Conservation (phyloP, 2,797 vertebrate genomes). For the Phylloscopus collybita region DNA sequence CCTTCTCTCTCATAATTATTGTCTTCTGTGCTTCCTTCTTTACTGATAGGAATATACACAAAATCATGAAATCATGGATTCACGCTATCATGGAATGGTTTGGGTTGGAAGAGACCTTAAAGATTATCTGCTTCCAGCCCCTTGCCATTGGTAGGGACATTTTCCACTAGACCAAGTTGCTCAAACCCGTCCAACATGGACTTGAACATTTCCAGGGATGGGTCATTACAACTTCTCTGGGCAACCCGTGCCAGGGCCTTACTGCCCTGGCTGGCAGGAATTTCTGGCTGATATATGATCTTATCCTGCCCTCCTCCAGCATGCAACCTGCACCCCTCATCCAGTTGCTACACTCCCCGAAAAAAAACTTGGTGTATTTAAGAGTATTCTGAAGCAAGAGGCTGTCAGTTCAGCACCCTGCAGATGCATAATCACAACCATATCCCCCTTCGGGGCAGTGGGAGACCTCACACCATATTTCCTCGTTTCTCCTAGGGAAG, state of each 20-base stretch:
- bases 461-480: not conserved
- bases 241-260: not conserved
- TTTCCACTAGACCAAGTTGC: not conserved
- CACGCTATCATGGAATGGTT: fast-evolving
- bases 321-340: not conserved
- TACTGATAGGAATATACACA: not conserved
- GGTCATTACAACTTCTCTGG: not conserved
- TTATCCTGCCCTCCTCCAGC: not conserved
- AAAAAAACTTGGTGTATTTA: not conserved
- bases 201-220: not conserved
- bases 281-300: not conserved
- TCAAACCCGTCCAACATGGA: not conserved
- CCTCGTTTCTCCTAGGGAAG: not conserved
- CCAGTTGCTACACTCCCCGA: not conserved
- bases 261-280: not conserved
- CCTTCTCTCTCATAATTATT: not conserved
- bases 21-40: not conserved
- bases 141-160: not conserved
- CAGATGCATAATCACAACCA: not conserved
- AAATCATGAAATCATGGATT: not conserved
- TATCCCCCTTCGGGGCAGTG: fast-evolving
- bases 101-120: not conserved
- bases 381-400: not conserved
- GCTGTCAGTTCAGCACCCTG: not conserved
- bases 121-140: not conserved